phyloP scores from a whole-genome alignment of 2,888 invertebrate species.

The Amblyjoppa fuscipennis region DNA sequence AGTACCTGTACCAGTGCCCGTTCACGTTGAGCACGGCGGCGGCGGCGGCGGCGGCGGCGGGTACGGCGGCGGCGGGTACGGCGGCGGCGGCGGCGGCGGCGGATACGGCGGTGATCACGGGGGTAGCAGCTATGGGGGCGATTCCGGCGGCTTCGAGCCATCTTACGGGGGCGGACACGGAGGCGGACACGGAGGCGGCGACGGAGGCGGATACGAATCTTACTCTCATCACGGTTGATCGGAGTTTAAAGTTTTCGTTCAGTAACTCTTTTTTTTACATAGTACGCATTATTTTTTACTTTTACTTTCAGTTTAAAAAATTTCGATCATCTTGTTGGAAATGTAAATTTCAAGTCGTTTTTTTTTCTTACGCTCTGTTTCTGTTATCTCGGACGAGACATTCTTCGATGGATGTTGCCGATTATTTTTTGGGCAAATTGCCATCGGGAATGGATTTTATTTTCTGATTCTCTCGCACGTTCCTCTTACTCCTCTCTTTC shows the following conservation, averaged over 20 bases:
- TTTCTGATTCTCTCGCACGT: conserved; percentile 15
- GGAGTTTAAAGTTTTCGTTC: background rate
- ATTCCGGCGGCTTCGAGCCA: conserved; percentile 39
- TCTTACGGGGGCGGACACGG: conserved; percentile 63
- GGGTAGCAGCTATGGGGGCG: conserved; percentile 48
- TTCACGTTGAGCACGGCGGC: conserved; percentile 85
- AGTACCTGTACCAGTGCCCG: conserved; percentile 89
- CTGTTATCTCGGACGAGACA: background rate
- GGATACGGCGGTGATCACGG: conserved; percentile 66
- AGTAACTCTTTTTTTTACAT: conserved; percentile 16
- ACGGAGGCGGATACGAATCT: conserved; percentile 45
- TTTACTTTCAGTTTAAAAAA: background rate
- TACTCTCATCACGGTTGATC: conserved; percentile 46
- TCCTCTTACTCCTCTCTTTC: conserved; percentile 11
- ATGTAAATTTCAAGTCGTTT: background rate
- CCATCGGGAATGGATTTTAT: conserved; percentile 28
- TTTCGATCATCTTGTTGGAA: background rate
- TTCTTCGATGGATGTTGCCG: background rate
- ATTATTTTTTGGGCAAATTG: conserved; percentile 2
- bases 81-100: conserved; percentile 65
- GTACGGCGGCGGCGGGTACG: conserved; percentile 62
- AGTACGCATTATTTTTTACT: conserved; percentile 11
- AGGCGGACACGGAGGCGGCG: conserved; percentile 56
- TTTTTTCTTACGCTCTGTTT: conserved; percentile 10
- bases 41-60: conserved; percentile 67